These are phyloP conservation scores for Melanotaenia pygmaea DNA, from an alignment of 2,797 vertebrate genomes.

Conservation along the genomic window DNA sequence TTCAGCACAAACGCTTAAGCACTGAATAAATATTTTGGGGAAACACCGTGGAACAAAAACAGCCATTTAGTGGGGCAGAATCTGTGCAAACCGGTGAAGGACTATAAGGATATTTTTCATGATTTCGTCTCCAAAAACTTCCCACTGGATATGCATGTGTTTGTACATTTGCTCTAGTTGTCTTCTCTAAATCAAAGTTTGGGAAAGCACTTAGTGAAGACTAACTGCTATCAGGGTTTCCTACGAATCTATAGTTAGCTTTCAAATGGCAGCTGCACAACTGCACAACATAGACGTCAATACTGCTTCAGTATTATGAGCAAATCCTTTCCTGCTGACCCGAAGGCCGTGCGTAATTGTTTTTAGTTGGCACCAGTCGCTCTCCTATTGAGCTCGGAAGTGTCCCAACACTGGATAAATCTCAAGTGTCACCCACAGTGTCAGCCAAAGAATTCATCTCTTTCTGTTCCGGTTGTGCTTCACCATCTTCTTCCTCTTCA, in stretches of 20 bases:
- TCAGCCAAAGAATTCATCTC: constrained; percentile 77
- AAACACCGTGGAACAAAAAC: constrained; percentile 30
- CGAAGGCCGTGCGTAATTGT: constrained; percentile 61
- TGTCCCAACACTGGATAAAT: constrained; percentile 54
- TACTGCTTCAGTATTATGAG: constrained; percentile 71
- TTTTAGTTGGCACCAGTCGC: constrained; percentile 66
- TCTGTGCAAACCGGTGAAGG: constrained; percentile 39
- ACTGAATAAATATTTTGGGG: constrained; percentile 52
- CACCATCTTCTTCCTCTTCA: constrained; percentile 87
- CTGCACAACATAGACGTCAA: constrained; percentile 61
- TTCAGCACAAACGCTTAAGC: constrained; percentile 41
- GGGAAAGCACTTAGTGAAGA: constrained; percentile 62
- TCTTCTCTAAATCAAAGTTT: constrained; percentile 42
- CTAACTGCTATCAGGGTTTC: constrained; percentile 60
- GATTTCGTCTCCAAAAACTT: background rate
- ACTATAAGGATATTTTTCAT: constrained; percentile 14
- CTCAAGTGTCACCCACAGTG: constrained; percentile 20
- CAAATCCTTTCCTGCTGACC: constrained; percentile 73
- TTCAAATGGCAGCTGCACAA: constrained; percentile 57
- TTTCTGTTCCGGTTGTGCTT: constrained; percentile 83
- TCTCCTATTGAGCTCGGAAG: constrained; percentile 57
- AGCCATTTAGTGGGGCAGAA: constrained; percentile 26
- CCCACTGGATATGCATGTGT: background rate
- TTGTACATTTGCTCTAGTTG: constrained; percentile 32
- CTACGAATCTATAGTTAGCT: constrained; percentile 56